Base-by-base conservation (phyloP, 2,888 invertebrate species). In the Charanyca ferruginea region DNA sequence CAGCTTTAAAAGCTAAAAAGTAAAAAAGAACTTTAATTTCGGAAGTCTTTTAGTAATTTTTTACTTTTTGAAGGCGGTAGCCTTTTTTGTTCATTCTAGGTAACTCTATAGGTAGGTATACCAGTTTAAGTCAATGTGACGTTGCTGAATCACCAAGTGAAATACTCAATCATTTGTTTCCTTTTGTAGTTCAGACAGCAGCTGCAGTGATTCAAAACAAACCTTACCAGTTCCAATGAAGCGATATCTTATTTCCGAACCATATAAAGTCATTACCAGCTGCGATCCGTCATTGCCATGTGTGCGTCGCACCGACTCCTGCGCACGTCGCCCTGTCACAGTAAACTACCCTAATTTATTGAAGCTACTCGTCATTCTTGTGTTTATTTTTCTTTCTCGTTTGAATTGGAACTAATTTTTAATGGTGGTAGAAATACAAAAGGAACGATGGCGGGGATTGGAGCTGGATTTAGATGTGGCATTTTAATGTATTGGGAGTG, bases 321-420 rank as follows among this genome's bases (percentile, higher is more conserved):
- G 77, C 76, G 81, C 85, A 77, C 64, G 77, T 77, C 54, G 55
- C 18, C 66, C 63, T 83, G 74, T 83, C 79, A 75, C 72, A 77
- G 49, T 73, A 76, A 84, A 84, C 85, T 83, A 81, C 81, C 68
- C 81, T 87, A 83, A 87, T 88, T 87, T 87, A 87, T 86, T 64
- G 75, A 59, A 48, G 63, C 79, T 69, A 87, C 85, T 75, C 79
- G 74, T 87, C 86, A 85, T 85, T 83, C 79, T 23, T 48, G 62
- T 79, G 80, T 86, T 83, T 86, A 86, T 88, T 86, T 86, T 82
- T 87, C 86, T 79, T 80, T 79, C 68, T 64, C 80, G 38, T 77
- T 70, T 64, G 77, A 77, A 78, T 86, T 80, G 74, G 67, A 70
- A 76, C 75, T 47, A 78, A 84, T 82, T 81, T 84, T 84, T 81